A percentile compares a stretch with the other conserved stretches of the same genome.
Conservation (phyloP, 2,888 invertebrate species). For the Tineola bisselliella region DNA sequence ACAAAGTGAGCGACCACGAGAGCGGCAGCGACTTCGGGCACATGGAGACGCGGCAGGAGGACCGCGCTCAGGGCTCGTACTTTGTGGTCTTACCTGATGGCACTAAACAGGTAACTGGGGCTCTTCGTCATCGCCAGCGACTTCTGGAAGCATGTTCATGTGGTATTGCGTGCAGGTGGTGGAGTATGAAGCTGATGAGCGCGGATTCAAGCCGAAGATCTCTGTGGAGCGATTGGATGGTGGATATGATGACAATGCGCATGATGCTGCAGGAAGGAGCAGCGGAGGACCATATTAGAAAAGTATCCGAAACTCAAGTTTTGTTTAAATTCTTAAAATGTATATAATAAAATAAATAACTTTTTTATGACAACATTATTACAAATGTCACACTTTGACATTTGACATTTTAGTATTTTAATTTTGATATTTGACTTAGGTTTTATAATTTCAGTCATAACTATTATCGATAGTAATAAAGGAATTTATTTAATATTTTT, state of each 20-base stretch:
- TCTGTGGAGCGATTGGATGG: slow-evolving; percentile 46
- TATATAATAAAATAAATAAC: background rate
- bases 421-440: no score
- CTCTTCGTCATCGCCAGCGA: background rate
- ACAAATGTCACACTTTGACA: no score
- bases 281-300: slow-evolving; percentile 46
- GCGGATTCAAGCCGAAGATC: slow-evolving; percentile 75
- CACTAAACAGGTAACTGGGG: slow-evolving; percentile 62
- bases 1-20: slow-evolving; percentile 71
- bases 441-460: no score
- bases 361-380: no score
- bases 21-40: slow-evolving; percentile 74
- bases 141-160: background rate
- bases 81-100: slow-evolving; percentile 75
- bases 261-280: slow-evolving; percentile 31
- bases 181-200: slow-evolving; percentile 76
- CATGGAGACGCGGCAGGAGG: slow-evolving; percentile 70
- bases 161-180: slow-evolving; percentile 58
- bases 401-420: no score
- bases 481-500: no score
- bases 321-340: no score
- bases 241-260: slow-evolving; percentile 46
- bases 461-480: no score
- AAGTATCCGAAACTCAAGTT: no score
- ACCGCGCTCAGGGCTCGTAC: slow-evolving; percentile 70